Evolutionary conservation across 2,113 vertebrate species (phyloP).

Genomic region (Cyanocitta stelleri): DNA sequence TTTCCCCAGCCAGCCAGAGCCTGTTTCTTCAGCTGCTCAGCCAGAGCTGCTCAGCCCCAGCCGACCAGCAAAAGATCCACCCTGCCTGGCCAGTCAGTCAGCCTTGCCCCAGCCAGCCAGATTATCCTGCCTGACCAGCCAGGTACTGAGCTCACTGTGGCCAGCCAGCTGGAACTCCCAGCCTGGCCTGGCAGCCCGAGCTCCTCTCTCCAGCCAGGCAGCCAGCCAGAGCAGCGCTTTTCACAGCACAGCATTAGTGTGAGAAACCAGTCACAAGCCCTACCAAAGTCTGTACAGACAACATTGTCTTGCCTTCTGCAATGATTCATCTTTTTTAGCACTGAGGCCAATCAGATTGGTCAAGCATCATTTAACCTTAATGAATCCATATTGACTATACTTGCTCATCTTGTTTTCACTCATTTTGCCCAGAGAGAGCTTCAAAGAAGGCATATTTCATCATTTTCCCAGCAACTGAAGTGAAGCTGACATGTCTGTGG

Average conservation of each 20-base stretch:
- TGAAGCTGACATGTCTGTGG: neutral
- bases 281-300: neutral
- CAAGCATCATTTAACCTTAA: neutral
- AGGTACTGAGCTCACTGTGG: neutral
- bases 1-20: neutral
- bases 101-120: neutral
- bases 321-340: neutral
- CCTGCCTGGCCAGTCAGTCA: neutral
- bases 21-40: neutral
- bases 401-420: neutral
- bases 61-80: fast-evolving
- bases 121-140: neutral
- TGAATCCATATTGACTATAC: neutral
- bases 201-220: neutral
- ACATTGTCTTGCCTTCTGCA: neutral
- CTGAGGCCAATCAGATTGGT: neutral
- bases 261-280: neutral
- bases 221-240: neutral
- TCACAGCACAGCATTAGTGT: neutral
- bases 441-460: neutral
- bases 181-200: neutral
- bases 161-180: neutral
- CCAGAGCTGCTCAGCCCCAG: neutral
- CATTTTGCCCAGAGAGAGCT: neutral
- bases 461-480: neutral